phyloP scores from a whole-genome alignment of 2,113 vertebrate genomes.

The Rhinopomastus cyanomelas region DNA sequence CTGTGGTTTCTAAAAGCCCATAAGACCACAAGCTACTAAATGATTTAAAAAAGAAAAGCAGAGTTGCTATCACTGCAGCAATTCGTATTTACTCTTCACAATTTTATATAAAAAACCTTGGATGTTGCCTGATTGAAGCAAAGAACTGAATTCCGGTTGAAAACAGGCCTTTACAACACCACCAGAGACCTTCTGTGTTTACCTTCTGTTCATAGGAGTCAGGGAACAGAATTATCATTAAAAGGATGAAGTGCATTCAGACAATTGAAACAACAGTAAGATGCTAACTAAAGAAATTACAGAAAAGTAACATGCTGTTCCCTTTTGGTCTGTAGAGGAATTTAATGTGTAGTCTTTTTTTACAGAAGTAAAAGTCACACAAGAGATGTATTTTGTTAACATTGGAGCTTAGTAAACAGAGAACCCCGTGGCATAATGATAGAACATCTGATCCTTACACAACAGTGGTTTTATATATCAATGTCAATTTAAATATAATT shows the following conservation, averaged over 20 bases:
- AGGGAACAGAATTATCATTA: not conserved
- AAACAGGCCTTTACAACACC: not conserved
- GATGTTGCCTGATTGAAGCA: not conserved
- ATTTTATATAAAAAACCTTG: not conserved
- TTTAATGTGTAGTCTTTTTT: not conserved
- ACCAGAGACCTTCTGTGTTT: conserved; percentile 32
- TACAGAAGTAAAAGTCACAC: not conserved
- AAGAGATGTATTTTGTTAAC: not conserved
- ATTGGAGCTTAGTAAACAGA: not conserved
- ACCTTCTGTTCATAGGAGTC: conserved; percentile 3
- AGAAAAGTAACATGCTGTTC: not conserved
- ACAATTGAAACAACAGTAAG: not conserved
- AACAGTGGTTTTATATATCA: not conserved
- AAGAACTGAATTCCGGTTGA: not conserved
- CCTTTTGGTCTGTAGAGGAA: not conserved
- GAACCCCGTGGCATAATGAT: not conserved
- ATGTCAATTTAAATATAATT: not conserved
- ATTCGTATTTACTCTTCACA: not conserved
- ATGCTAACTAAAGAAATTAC: conserved; percentile 20
- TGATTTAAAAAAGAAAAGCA: not conserved
- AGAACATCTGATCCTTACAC: not conserved
- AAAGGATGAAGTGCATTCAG: not conserved
- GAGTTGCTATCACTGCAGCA: not conserved
- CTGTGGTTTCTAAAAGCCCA: not conserved
- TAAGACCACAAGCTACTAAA: not conserved